Evolutionary conservation across 2,797 vertebrate species (phyloP).

Genomic region (Lacerta bilineata): DNA sequence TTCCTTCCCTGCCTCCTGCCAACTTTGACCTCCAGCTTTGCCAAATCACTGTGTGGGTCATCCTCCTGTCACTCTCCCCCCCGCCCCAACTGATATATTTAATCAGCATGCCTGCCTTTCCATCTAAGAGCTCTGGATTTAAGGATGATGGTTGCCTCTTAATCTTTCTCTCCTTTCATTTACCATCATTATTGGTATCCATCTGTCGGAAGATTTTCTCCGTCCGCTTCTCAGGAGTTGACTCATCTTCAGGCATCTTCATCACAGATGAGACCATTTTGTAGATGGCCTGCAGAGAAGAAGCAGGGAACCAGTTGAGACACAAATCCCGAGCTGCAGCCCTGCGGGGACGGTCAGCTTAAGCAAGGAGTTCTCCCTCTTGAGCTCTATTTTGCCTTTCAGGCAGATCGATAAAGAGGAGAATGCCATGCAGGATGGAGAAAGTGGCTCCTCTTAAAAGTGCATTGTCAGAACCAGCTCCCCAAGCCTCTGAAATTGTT

Average conservation of each 20-base stretch:
- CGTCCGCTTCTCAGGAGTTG: slow-evolving; percentile 97
- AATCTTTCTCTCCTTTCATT: slow-evolving; percentile 74
- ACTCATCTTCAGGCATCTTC: slow-evolving; percentile 99
- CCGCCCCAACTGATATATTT: slow-evolving; percentile 29
- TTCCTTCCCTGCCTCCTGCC: background rate
- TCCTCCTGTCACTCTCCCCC: background rate
- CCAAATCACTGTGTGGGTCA: background rate
- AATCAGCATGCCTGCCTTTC: slow-evolving; percentile 51
- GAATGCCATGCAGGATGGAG: background rate
- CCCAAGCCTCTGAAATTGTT: background rate
- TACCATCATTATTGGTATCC: slow-evolving; percentile 99
- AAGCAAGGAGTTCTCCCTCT: background rate
- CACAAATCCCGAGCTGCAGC: fast-evolving
- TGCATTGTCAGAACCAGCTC: background rate
- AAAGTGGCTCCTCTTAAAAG: background rate
- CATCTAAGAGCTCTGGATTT: slow-evolving; percentile 59
- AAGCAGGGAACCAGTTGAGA: background rate
- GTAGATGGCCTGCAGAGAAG: slow-evolving; percentile 92
- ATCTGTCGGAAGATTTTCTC: slow-evolving; percentile 99
- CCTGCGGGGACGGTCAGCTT: background rate
- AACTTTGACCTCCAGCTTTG: too few relatives aligned
- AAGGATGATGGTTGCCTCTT: slow-evolving; percentile 63
- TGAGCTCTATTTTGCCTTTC: background rate
- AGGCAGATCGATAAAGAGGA: background rate
- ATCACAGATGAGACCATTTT: slow-evolving; percentile 99